These are phyloP conservation scores for Syngnathoides biaculeatus DNA, from an alignment of 2,113 vertebrate genomes.

Conservation along the genomic window DNA sequence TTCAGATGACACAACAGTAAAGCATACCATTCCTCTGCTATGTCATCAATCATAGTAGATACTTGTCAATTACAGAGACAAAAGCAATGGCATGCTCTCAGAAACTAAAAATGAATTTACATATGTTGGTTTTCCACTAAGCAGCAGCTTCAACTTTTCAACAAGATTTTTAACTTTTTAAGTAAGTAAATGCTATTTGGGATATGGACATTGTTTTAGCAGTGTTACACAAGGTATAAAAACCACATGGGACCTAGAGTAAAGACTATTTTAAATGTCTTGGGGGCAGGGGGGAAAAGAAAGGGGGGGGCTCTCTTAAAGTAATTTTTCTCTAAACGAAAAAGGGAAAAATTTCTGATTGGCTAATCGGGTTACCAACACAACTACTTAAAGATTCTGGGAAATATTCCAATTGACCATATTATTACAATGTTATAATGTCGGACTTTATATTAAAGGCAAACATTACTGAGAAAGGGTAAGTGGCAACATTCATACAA, in stretches of 20 bases:
- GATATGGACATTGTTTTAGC: background rate
- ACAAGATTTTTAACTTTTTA: background rate
- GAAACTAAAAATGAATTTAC: background rate
- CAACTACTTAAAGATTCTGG: background rate
- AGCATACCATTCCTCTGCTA: background rate
- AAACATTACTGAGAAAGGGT: background rate
- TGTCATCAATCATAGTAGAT: background rate
- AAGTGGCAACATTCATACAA: background rate
- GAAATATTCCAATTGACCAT: background rate
- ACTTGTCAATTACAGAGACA: background rate
- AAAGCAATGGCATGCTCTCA: background rate
- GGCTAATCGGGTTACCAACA: background rate
- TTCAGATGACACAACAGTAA: slow-evolving; percentile 5
- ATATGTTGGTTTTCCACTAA: background rate
- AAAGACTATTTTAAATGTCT: background rate
- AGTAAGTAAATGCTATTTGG: background rate
- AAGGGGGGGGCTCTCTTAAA: too few species aligned
- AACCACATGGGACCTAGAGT: background rate
- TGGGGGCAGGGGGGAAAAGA: too few species aligned
- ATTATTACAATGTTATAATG: background rate
- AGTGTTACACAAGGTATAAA: background rate
- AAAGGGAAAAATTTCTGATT: background rate
- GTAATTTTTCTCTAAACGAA: background rate
- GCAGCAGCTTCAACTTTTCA: background rate
- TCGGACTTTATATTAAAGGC: background rate